phyloP scores from a whole-genome alignment of 2,113 vertebrate genomes.

The Lophius piscatorius region DNA sequence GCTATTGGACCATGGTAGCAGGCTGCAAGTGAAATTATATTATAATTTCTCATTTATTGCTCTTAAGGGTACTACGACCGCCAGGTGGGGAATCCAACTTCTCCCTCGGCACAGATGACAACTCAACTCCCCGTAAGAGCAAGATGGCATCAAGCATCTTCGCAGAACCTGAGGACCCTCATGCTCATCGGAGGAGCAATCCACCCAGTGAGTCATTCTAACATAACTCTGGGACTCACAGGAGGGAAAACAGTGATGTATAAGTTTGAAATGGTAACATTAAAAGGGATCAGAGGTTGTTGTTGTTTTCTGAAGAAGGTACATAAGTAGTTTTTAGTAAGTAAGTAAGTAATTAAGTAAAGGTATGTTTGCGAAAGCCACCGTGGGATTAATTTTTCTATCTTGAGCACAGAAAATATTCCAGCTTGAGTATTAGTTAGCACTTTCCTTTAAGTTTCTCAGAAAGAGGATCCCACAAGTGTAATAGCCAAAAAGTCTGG shows the following conservation, averaged over 20 bases:
- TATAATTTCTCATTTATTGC: conserved; percentile 24
- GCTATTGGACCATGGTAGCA: background rate
- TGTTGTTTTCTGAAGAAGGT: background rate
- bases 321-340: background rate
- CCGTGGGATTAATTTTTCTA: conserved; percentile 34
- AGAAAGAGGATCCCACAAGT: conserved; percentile 54
- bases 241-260: too few species aligned
- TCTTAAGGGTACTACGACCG: conserved; percentile 90
- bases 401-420: conserved; percentile 31
- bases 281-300: background rate
- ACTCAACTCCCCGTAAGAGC: conserved; percentile 86
- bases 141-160: conserved; percentile 98
- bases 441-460: conserved; percentile 52
- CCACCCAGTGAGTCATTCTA: conserved; percentile 77
- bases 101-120: conserved; percentile 85
- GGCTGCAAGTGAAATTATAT: conserved; percentile 17
- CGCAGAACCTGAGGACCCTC: conserved; percentile 90
- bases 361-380: conserved; percentile 40
- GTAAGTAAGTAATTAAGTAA: conserved; percentile 24
- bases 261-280: conserved; percentile 5
- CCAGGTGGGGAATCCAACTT: conserved; percentile 95
- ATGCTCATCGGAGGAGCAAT: conserved; percentile 84
- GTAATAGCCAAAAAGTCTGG: conserved; percentile 40
- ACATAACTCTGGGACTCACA: background rate
- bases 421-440: conserved; percentile 35